Base-by-base conservation (phyloP, 2,888 invertebrate genomes). In the Platypus cylindrus region DNA sequence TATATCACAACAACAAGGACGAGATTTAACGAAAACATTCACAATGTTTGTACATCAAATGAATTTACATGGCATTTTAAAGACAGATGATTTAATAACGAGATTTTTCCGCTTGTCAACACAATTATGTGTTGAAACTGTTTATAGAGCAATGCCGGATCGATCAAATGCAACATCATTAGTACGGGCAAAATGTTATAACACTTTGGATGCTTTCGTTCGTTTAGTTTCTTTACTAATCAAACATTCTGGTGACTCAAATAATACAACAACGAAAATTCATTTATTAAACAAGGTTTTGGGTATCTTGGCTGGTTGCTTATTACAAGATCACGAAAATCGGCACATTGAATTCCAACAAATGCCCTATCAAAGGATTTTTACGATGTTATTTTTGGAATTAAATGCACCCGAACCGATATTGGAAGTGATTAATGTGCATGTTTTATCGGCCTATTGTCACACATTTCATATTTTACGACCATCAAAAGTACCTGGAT, bases 1-100 rank as follows among this genome's bases (percentile, higher is more conserved):
- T 50, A 50, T 49, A 34, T 78, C 78, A 12, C 80, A 83, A 3
- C 71, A 77, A 11, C 75, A 79, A 2, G 81, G 82, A 32, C 76
- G 86, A 25, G 89, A 89, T 55, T 75, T 86, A 0, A 78, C 80
- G 1, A 93, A 93, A 61, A 87, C 93, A 24, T 94, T 97, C 62
- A 80, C 85, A 43, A 66, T 86, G 46, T 95, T 95, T 62, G 91
- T 97, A 3, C 89, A 89, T 54, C 85, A 93, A 62, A 91, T 98
- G 93, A 94, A 94, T 59, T 74, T 86, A 52, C 85, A 89, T 50
- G 91, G 98, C 3, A 91, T 98, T 40, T 67, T 95, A 33, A 95
- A 95, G 62, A 93, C 94, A 0, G 98, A 99, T 56, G 97, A 98
- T 55, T 71, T 94, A 53, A 94, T 98, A 43, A 91, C 94, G 0